Percentiles rank a stretch among this genome's conserved stretches.
These are phyloP conservation scores for Andrena flavipes DNA, from an alignment of 2,888 invertebrate genomes.

Conservation along the genomic window DNA sequence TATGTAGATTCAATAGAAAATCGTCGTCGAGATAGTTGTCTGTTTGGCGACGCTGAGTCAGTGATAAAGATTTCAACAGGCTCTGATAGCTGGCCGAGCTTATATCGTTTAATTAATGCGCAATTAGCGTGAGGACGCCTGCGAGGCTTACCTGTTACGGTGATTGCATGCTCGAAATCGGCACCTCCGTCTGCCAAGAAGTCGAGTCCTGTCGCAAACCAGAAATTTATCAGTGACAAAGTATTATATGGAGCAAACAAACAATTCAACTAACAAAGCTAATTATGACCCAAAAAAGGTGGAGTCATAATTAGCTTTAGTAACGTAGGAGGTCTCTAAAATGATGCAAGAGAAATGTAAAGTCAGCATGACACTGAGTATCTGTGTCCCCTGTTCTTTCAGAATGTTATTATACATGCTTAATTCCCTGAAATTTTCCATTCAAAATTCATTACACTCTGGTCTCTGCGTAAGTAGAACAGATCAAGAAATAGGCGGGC, in stretches of 20 bases:
- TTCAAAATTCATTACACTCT: neutral
- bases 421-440: neutral
- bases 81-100: constrained; percentile 2
- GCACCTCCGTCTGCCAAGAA: constrained; percentile 90
- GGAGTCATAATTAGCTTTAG: too few species aligned
- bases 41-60: neutral
- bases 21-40: neutral
- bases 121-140: neutral
- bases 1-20: neutral
- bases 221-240: neutral
- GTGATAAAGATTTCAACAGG: constrained; percentile 29
- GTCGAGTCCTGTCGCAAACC: constrained; percentile 87
- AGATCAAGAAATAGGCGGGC: neutral
- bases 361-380: too few species aligned
- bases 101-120: neutral
- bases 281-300: too few species aligned
- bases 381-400: too few species aligned
- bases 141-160: constrained; percentile 88
- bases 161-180: constrained; percentile 90
- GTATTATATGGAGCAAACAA: neutral
- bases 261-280: neutral
- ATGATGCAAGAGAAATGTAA: too few species aligned
- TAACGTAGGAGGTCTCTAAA: too few species aligned
- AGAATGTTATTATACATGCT: neutral
- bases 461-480: neutral